A percentile compares a stretch with the other conserved stretches of the same genome.
phyloP scores from a whole-genome alignment of 2,797 vertebrate species.

The Rhabdomys pumilio region DNA sequence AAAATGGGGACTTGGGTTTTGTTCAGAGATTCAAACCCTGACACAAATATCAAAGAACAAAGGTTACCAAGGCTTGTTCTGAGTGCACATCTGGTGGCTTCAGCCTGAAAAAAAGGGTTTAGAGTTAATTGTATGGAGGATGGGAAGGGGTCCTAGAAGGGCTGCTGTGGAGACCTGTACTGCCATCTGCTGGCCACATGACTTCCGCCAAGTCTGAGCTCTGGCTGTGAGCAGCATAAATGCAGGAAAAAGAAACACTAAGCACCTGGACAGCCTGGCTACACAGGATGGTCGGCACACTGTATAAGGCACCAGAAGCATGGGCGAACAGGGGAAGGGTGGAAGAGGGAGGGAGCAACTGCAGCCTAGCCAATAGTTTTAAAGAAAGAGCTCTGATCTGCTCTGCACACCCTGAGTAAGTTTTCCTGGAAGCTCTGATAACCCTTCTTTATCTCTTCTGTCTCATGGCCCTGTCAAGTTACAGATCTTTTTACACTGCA shows the following conservation, averaged over 20 bases:
- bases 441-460: not conserved
- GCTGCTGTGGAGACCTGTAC: not conserved
- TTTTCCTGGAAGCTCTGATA: not conserved
- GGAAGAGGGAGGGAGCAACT: not conserved
- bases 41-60: slow-evolving; percentile 30
- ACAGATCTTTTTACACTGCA: not conserved
- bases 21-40: slow-evolving; percentile 34
- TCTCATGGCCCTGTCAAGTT: not conserved
- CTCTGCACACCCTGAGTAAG: not conserved
- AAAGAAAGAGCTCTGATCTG: not conserved
- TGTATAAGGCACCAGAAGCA: not conserved
- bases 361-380: not conserved
- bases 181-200: not conserved
- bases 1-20: not conserved
- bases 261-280: not conserved
- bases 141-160: too few relatives aligned
- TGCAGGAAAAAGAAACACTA: not conserved
- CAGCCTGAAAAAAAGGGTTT: too few relatives aligned
- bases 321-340: not conserved
- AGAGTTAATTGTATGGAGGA: not conserved
- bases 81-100: not conserved
- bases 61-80: not conserved
- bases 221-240: not conserved
- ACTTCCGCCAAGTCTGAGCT: not conserved
- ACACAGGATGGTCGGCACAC: not conserved